Evolutionary conservation across 2,113 vertebrate species (phyloP), one percentile per base, ranked within the genome.

Genomic region (Mus spicilegus): DNA sequence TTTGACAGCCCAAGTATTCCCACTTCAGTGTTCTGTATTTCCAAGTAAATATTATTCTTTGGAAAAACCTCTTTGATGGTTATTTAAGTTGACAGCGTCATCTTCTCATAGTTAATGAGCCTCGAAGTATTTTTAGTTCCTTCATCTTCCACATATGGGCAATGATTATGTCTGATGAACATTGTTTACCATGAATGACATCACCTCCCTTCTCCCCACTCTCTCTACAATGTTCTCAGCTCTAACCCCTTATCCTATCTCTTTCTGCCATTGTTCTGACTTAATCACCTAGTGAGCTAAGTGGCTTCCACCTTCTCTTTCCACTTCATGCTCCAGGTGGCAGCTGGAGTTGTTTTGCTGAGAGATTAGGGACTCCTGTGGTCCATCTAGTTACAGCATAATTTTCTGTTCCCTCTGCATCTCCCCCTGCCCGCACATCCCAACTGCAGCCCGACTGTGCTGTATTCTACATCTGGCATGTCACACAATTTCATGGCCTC

Each of bases 41-140:
- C 58, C 70, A 75, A 90, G 78, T n/a, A 94, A 90, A 69, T 46
- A 36, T 73, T 82, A 54, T 73, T 81, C 86, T 73, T 89, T 24
- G 56, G 65, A 73, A 46, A 69, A 54, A 39, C 10, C 46, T 65
- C 42, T 39, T 49, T 54, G 67, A 89, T 42, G 54, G 42, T 30
- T 88, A 80, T 70, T 80, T 93, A 54, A 30, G 51, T 70, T 39
- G 69, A 91, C 58, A 72, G 28, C 5, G 22, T n/a, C n/a, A n/a
- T 39, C 73, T 70, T 80, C 51, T 76, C 69, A 51, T 8, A 89
- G 24, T 7, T 39, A 46, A 67, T 2, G 10, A 49, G 67, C 75
- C 75, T 90, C 7, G 42, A 80, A 85, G 56, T 30, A 4, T 19
- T 91, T 88, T 90, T 81, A 36, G 22, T 20, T 94, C 58, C 80